A percentile compares a stretch with the other conserved stretches of the same genome.
Conservation (phyloP, 2,797 vertebrate species). For the Discoglossus pictus region DNA sequence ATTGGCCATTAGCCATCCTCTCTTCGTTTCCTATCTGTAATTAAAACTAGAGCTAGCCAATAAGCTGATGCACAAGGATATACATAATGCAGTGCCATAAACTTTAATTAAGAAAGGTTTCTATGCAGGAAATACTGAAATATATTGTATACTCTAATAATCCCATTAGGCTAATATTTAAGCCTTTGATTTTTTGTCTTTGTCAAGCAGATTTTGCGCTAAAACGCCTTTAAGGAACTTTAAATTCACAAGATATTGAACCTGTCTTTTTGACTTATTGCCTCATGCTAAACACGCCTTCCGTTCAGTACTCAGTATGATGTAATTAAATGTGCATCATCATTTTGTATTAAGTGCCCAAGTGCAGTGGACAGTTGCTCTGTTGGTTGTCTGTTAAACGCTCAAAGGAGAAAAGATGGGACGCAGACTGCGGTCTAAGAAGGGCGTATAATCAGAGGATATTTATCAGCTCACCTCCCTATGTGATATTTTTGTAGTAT, state of each 20-base stretch:
- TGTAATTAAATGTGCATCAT: slow-evolving; percentile 36
- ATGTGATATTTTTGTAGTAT: not conserved
- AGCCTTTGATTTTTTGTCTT: no score
- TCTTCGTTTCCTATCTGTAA: no score
- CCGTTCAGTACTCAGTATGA: slow-evolving; percentile 2
- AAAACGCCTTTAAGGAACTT: not conserved
- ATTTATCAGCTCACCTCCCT: not conserved
- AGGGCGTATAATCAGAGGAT: not conserved
- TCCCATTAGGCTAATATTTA: no score
- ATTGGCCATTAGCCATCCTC: no score
- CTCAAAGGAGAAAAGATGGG: not conserved
- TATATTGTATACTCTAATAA: no score
- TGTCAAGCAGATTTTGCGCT: no score
- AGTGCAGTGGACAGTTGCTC: not conserved
- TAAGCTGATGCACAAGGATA: no score
- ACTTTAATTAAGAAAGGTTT: no score
- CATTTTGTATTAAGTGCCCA: slow-evolving; percentile 7
- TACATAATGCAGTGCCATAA: no score
- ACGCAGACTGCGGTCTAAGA: not conserved
- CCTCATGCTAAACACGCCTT: slow-evolving; percentile 13
- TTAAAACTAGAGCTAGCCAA: no score
- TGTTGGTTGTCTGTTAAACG: not conserved
- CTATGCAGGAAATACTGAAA: no score
- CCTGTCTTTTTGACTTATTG: slow-evolving; percentile 24
- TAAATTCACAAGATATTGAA: not conserved